Percentiles rank a stretch among this genome's conserved stretches.
Evolutionary conservation across 2,797 vertebrate species (phyloP).

Genomic region (Muscicapa striata): DNA sequence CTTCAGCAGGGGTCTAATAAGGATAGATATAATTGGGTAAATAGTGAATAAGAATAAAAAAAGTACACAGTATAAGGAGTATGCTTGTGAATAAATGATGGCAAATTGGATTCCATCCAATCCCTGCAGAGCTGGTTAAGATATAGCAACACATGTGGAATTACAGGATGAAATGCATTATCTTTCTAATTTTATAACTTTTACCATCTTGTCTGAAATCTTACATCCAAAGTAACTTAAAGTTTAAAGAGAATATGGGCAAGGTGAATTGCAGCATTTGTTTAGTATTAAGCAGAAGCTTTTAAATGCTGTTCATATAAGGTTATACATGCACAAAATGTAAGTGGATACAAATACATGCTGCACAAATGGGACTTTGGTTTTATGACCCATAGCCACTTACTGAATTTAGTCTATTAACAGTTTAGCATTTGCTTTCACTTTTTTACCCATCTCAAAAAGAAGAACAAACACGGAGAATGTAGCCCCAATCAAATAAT

Average conservation of each 20-base stretch:
- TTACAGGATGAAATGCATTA: slow-evolving; percentile 41
- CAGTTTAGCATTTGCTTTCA: slow-evolving; percentile 75
- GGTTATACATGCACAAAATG: slow-evolving; percentile 64
- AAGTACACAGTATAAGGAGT: slow-evolving; percentile 69
- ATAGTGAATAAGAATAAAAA: slow-evolving; percentile 76
- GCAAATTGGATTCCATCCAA: slow-evolving; percentile 78
- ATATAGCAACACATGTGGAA: slow-evolving; percentile 41
- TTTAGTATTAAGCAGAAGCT: slow-evolving; percentile 36
- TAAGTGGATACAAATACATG: slow-evolving; percentile 59
- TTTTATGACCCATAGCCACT: slow-evolving; percentile 72
- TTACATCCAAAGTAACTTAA: not conserved
- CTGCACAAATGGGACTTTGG: slow-evolving; percentile 51
- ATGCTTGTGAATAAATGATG: slow-evolving; percentile 74
- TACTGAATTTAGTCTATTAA: slow-evolving; percentile 71
- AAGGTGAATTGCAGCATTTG: not conserved
- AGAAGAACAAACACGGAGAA: slow-evolving; percentile 65
- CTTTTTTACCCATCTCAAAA: slow-evolving; percentile 68
- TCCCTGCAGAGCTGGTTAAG: slow-evolving; percentile 69
- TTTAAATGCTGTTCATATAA: slow-evolving; percentile 29
- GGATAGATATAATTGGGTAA: slow-evolving; percentile 82
- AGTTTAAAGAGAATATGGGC: not conserved
- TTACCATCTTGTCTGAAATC: slow-evolving; percentile 17
- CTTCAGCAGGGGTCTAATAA: slow-evolving; percentile 85
- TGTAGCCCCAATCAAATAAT: slow-evolving; percentile 75
- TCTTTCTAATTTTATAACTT: slow-evolving; percentile 33